These are phyloP conservation scores for Parnassius apollo DNA, from an alignment of 2,888 invertebrate genomes.

Conservation along the genomic window DNA sequence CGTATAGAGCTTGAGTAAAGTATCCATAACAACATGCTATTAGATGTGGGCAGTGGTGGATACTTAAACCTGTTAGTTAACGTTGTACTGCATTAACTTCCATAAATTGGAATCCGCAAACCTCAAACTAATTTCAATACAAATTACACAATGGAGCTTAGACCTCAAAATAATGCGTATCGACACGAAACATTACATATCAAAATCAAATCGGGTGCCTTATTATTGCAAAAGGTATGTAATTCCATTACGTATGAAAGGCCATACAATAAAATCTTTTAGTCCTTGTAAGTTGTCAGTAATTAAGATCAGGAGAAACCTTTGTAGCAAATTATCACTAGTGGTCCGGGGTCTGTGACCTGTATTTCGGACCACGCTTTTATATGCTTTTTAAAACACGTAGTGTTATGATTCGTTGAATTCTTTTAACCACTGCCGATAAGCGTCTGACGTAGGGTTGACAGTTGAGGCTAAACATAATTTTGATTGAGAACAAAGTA, in stretches of 20 bases:
- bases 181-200: too few relatives aligned
- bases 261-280: slow-evolving; percentile 36
- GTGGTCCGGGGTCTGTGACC: slow-evolving; percentile 39
- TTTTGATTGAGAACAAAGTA: too few relatives aligned
- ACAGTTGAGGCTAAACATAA: too few relatives aligned
- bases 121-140: too few relatives aligned
- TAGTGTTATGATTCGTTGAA: slow-evolving; percentile 27
- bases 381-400: slow-evolving; percentile 41
- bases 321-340: slow-evolving; percentile 43
- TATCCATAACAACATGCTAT: too few relatives aligned
- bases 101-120: too few relatives aligned
- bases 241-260: slow-evolving; percentile 34
- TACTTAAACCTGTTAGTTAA: too few relatives aligned
- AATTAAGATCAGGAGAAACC: slow-evolving; percentile 60
- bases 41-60: too few relatives aligned
- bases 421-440: slow-evolving; percentile 17
- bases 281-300: slow-evolving; percentile 48
- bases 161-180: too few relatives aligned
- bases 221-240: slow-evolving; percentile 14
- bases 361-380: slow-evolving; percentile 35
- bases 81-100: too few relatives aligned
- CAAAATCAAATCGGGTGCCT: not conserved
- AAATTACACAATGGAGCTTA: too few relatives aligned
- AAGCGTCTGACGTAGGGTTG: not conserved
- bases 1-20: too few relatives aligned